Conservation (phyloP, 1,140 invertebrate species). For the Schlechtendalia chinensis region DNA sequence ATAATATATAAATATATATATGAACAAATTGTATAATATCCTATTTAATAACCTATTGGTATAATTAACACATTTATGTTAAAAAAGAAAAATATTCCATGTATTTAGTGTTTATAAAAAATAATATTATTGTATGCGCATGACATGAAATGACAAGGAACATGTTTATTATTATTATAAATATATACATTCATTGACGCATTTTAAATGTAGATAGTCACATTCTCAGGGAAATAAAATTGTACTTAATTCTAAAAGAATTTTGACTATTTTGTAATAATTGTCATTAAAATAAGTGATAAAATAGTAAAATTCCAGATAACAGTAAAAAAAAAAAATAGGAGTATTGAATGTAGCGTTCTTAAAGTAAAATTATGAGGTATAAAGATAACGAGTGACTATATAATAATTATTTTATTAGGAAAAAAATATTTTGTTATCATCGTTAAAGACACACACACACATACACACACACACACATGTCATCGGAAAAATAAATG, state of each 20-base stretch:
- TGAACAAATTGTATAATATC: slow-evolving; percentile 2
- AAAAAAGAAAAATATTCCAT: neutral
- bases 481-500: neutral
- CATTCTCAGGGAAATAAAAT: slow-evolving; percentile 21
- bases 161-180: neutral
- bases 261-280: slow-evolving; percentile 9
- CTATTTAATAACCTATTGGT: slow-evolving; percentile 17
- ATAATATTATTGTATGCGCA: neutral
- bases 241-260: neutral
- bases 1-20: neutral
- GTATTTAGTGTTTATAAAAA: neutral
- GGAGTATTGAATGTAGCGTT: neutral
- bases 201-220: neutral
- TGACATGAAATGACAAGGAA: neutral
- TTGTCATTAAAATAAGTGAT: neutral
- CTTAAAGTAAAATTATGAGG: neutral
- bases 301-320: slow-evolving; percentile 23
- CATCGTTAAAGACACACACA: too few species aligned
- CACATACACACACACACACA: neutral
- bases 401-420: neutral
- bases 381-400: slow-evolving; percentile 1
- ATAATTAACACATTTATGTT: slow-evolving; percentile 21
- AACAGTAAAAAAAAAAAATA: slow-evolving; percentile 1
- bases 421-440: too few species aligned
- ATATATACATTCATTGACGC: neutral